These are phyloP conservation scores for Dinocampus coccinellae DNA, from an alignment of 2,888 invertebrate species.

Conservation along the genomic window DNA sequence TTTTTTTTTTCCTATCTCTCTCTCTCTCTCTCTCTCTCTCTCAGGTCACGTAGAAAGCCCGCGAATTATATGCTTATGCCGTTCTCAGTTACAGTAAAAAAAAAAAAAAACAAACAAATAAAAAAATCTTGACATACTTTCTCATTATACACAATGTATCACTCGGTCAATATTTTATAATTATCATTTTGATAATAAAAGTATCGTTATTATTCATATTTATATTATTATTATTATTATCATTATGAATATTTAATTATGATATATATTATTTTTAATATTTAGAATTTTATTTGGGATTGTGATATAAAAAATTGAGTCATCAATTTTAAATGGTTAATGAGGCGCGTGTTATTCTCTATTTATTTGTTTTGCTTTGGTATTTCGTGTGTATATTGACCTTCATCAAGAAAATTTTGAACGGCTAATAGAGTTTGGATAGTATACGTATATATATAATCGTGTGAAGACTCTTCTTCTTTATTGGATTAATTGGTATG, in stretches of 20 bases:
- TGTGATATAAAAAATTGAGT: no score
- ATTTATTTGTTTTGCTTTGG: not conserved
- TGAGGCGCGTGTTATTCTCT: no score
- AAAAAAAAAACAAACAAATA: no score
- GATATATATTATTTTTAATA: no score
- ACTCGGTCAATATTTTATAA: constrained; percentile 13
- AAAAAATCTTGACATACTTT: constrained; percentile 25
- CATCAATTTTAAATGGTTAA: no score
- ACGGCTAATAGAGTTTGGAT: not conserved
- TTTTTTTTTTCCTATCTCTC: no score
- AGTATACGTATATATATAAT: constrained; percentile 16
- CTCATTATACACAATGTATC: constrained; percentile 5
- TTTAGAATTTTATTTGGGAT: no score
- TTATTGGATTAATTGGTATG: constrained; percentile 37
- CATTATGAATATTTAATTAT: not conserved
- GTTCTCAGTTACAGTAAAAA: no score
- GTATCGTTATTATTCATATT: not conserved
- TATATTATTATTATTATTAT: no score
- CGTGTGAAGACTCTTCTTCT: constrained; percentile 27
- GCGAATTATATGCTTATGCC: constrained; percentile 42
- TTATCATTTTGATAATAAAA: constrained; percentile 8
- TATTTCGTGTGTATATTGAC: not conserved
- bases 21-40: no score
- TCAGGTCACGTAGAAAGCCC: constrained; percentile 43
- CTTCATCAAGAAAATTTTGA: not conserved